Evolutionary conservation across 1,140 invertebrate genomes (phyloP), one percentile per base, ranked within the genome.

Genomic region (Caenorhabditis latens): DNA sequence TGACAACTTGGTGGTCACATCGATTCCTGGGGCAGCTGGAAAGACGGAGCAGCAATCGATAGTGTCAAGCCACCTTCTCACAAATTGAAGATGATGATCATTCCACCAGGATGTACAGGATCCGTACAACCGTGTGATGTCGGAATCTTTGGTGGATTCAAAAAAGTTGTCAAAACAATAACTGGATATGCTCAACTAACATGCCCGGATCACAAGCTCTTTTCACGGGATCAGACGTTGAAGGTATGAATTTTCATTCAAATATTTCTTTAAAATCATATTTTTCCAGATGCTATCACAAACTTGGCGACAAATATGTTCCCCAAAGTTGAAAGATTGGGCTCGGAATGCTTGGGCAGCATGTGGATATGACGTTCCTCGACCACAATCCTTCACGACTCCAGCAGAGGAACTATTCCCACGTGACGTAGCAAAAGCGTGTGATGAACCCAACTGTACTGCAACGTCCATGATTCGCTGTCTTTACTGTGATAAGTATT

Each of bases 81-180:
- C 58, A 71, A 19, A 14, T 46, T 43, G n/a, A 16, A 46, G 65
- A 13, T 43, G 0, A 9, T 71, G 43, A n/a, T 43, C 4, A 71
- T 71, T 8, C 65, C 40, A 14, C 40, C 65, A 14, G 65, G 65
- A 5, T 71, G 65, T 40, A 71, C 40, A 6, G 65, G 65, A 43
- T 46, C 16, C 13, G 42, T 71, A 4, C 65, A 71, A 19, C 65
- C 65, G 5, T 71, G 65, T 71, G 65, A 71, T 19, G 65, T 71
- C 6, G 65, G 65, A 46, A 21, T 71, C 19, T 46, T 46, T n/a
- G 40, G 65, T 11, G 40, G 40, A 5, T 46, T 71, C 65, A 71
- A 71, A 19, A 71, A 71, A 46, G 65, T 71, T 14, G 43, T 71
- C 7, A 71, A 71, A 19, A 71, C 42, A 2, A n/a, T 71, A 0